Percentiles rank a stretch among this genome's conserved stretches.
phyloP scores from a whole-genome alignment of 2,888 invertebrate genomes.

The Hetaerina titia region DNA sequence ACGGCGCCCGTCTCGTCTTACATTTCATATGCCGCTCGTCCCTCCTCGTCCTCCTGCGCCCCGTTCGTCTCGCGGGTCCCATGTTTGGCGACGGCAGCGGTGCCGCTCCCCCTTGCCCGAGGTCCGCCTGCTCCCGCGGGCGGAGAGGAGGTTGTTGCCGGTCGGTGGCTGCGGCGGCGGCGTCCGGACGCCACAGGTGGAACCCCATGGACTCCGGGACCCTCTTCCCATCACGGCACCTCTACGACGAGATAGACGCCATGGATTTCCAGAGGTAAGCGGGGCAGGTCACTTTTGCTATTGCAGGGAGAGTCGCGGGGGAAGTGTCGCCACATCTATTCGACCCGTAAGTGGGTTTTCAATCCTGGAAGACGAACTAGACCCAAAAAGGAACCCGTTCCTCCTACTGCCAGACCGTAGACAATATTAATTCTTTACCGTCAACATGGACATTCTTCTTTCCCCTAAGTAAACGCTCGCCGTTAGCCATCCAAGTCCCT shows the following conservation, averaged over 20 bases:
- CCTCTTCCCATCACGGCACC: slow-evolving; percentile 51
- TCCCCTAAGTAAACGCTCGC: too few species aligned
- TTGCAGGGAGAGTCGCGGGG: neutral
- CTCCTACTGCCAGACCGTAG: too few species aligned
- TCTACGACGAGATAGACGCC: slow-evolving; percentile 70
- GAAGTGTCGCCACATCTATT: neutral
- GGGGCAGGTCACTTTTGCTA: neutral
- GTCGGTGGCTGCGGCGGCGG: neutral
- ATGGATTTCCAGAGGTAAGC: slow-evolving; percentile 70
- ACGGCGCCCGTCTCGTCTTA: too few species aligned
- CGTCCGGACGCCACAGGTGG: slow-evolving; percentile 41
- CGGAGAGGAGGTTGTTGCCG: neutral
- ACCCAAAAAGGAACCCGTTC: neutral
- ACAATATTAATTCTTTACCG: neutral
- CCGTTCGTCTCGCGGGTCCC: neutral
- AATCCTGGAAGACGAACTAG: neutral
- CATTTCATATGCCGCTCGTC: too few species aligned
- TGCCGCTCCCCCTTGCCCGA: neutral
- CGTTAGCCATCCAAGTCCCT: too few species aligned
- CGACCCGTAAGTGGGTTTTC: neutral
- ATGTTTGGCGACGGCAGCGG: neutral
- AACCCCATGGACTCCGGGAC: slow-evolving; percentile 67
- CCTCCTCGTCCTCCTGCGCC: neutral
- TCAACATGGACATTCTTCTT: neutral
- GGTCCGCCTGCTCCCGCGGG: neutral